These are phyloP conservation scores for Myotis lucifugus DNA, from an alignment of 2,113 vertebrate genomes.

Conservation along the genomic window DNA sequence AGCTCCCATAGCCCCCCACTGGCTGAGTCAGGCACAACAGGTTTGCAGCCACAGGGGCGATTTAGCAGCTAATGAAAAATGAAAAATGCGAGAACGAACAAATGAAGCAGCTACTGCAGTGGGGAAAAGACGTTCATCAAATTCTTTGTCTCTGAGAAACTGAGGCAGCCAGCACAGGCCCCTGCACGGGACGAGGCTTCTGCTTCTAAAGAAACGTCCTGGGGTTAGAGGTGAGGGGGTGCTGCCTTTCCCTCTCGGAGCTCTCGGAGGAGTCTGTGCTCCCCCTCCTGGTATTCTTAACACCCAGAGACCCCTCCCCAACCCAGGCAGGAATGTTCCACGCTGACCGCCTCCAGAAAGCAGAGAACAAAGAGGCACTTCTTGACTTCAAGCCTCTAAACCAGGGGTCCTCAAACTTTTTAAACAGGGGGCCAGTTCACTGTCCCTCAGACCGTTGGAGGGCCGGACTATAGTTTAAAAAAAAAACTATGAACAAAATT, in stretches of 20 bases:
- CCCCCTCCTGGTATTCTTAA: too few species aligned
- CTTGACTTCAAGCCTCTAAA: too few species aligned
- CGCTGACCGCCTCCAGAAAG: too few species aligned
- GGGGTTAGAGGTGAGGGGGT: neutral
- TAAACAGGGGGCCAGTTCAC: too few species aligned
- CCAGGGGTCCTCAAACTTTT: too few species aligned
- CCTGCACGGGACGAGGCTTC: neutral
- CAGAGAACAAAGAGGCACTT: too few species aligned
- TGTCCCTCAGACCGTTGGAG: too few species aligned
- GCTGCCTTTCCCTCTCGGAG: neutral
- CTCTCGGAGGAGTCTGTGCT: neutral
- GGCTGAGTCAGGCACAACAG: neutral
- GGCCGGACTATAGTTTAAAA: too few species aligned
- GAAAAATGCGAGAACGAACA: constrained; percentile 40
- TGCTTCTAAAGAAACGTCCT: neutral
- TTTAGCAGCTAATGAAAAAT: constrained; percentile 43
- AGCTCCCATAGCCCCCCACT: neutral
- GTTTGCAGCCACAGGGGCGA: neutral
- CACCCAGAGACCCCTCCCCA: too few species aligned
- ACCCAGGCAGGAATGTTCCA: too few species aligned
- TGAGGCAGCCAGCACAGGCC: neutral
- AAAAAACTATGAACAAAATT: too few species aligned
- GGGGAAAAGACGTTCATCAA: neutral
- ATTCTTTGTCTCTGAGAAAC: neutral
- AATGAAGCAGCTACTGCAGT: neutral